These are phyloP conservation scores for Yponomeuta plumbellus DNA, from an alignment of 2,888 invertebrate genomes.

Conservation along the genomic window DNA sequence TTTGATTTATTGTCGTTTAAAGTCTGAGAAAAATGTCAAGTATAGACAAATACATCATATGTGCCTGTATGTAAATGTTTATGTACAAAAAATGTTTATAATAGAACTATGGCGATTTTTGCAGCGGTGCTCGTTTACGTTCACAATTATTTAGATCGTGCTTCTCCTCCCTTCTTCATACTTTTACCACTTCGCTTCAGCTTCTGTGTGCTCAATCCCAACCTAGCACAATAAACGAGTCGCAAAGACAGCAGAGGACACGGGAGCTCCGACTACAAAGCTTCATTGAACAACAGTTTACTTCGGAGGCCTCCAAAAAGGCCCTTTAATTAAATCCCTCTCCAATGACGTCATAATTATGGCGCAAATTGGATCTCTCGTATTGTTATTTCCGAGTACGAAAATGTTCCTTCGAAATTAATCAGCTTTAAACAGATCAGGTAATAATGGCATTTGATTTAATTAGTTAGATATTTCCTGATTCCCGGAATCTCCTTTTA, in stretches of 20 bases:
- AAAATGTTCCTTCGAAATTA: slow-evolving; percentile 54
- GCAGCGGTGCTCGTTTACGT: too few relatives aligned
- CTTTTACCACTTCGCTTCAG: too few relatives aligned
- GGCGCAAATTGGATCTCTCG: slow-evolving; percentile 68
- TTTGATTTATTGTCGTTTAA: too few relatives aligned
- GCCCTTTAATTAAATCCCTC: slow-evolving; percentile 76
- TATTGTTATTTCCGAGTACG: slow-evolving; percentile 67
- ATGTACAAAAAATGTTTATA: too few relatives aligned
- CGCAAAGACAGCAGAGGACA: slow-evolving; percentile 11
- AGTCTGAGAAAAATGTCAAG: too few relatives aligned
- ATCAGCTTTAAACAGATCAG: slow-evolving; percentile 36
- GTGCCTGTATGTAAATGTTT: too few relatives aligned
- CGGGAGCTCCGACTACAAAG: slow-evolving; percentile 62
- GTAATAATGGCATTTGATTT: slow-evolving; percentile 11
- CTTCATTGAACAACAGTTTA: slow-evolving; percentile 71
- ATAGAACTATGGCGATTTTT: too few relatives aligned
- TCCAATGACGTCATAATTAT: slow-evolving; percentile 75
- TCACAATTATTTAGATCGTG: too few relatives aligned
- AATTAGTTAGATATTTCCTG: background rate
- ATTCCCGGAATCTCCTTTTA: too few relatives aligned
- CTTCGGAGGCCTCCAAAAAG: slow-evolving; percentile 65
- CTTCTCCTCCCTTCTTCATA: too few relatives aligned
- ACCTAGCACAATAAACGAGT: background rate
- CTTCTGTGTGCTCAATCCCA: background rate
- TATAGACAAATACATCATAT: too few relatives aligned